Evolutionary conservation across 2,797 vertebrate species (phyloP).

Genomic region (Melanitta fusca): DNA sequence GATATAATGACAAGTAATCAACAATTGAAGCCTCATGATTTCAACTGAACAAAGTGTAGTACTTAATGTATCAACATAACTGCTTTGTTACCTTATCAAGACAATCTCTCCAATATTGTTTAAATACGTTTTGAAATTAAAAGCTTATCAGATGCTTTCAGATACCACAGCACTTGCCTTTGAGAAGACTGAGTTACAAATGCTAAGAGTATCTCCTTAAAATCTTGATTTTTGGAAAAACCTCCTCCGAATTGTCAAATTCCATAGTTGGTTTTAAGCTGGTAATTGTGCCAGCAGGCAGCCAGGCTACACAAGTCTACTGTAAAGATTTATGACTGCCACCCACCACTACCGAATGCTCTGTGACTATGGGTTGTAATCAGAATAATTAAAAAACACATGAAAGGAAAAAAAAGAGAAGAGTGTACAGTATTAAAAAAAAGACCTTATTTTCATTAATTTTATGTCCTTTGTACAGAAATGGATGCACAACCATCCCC

Average conservation of each 20-base stretch:
- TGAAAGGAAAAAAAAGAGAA: background rate
- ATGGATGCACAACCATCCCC: background rate
- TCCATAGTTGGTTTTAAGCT: constrained; percentile 22
- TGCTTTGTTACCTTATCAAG: background rate
- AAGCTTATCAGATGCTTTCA: background rate
- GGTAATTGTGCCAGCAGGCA: constrained; percentile 6
- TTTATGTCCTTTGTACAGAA: background rate
- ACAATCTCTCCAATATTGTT: background rate
- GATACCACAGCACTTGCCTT: background rate
- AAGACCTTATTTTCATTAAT: background rate
- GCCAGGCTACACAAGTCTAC: background rate
- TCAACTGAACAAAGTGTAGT: background rate
- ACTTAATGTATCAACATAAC: background rate
- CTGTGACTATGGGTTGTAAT: background rate
- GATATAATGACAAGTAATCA: background rate
- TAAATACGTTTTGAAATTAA: background rate
- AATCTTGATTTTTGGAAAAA: background rate
- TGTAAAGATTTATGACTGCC: constrained; percentile 28
- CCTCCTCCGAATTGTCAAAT: background rate
- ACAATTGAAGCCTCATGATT: background rate
- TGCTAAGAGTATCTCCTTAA: background rate
- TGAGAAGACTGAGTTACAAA: background rate
- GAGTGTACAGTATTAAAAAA: background rate
- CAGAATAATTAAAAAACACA: background rate
- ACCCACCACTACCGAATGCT: background rate